Conservation (phyloP, 2,888 invertebrate genomes). For the Xestobium rufovillosum region DNA sequence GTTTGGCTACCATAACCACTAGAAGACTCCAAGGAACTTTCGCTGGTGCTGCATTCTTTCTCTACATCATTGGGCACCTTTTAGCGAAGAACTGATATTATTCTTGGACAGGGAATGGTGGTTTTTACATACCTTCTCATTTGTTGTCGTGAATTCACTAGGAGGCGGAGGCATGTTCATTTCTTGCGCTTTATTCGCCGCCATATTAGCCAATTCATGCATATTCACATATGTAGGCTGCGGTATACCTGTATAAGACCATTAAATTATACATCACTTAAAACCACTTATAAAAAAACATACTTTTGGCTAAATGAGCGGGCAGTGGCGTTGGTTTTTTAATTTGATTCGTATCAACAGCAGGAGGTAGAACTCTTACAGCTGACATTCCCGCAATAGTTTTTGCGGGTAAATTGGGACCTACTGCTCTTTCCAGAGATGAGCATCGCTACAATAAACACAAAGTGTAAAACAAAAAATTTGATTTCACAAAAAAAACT, state of each 20-base stretch:
- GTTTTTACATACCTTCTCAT: slow-evolving; percentile 52
- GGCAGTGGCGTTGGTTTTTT: slow-evolving; percentile 63
- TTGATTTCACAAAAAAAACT: slow-evolving; percentile 5
- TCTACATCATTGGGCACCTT: slow-evolving; percentile 38
- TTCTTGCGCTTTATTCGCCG: slow-evolving; percentile 64
- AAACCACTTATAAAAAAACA: slow-evolving; percentile 14
- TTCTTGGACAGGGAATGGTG: no score
- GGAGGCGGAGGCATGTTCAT: slow-evolving; percentile 53
- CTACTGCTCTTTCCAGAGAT: slow-evolving; percentile 71
- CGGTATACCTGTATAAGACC: slow-evolving; percentile 52
- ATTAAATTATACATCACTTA: no score
- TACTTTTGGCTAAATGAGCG: slow-evolving; percentile 70
- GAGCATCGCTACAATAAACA: slow-evolving; percentile 59
- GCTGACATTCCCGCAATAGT: slow-evolving; percentile 40
- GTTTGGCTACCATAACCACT: slow-evolving; percentile 73
- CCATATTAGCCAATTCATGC: slow-evolving; percentile 80
- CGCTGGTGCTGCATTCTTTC: slow-evolving; percentile 57
- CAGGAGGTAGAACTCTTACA: slow-evolving; percentile 40
- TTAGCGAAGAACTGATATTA: no score
- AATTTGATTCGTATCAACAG: slow-evolving; percentile 47
- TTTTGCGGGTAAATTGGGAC: slow-evolving; percentile 51
- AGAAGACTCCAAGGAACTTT: slow-evolving; percentile 67
- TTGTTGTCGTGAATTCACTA: slow-evolving; percentile 41
- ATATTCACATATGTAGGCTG: slow-evolving; percentile 87
- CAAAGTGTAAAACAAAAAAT: slow-evolving; percentile 1